phyloP scores from a whole-genome alignment of 2,888 invertebrate species.

The Rhamphomyia laevipes region DNA sequence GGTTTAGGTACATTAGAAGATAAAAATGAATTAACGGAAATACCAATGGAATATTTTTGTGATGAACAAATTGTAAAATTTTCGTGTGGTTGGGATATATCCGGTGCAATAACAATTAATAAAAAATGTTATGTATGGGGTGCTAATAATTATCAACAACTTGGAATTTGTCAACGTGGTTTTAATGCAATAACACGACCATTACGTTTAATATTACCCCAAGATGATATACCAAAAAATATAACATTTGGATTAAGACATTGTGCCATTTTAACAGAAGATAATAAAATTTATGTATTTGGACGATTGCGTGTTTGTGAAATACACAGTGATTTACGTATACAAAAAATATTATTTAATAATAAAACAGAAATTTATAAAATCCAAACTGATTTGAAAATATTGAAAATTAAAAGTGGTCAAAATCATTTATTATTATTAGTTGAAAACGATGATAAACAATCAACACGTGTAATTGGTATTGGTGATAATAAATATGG shows the following conservation, averaged over 20 bases:
- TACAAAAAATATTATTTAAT: conserved; percentile 25
- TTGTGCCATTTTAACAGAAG: conserved; percentile 29
- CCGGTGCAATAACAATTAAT: conserved; percentile 52
- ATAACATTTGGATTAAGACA: conserved; percentile 33
- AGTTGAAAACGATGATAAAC: conserved; percentile 17
- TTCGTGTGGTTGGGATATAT: conserved; percentile 73
- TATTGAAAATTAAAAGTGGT: conserved; percentile 57
- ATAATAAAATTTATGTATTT: conserved; percentile 30
- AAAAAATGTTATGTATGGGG: conserved; percentile 71
- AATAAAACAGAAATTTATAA: conserved; percentile 28
- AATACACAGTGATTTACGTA: conserved; percentile 24
- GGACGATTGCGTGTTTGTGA: conserved; percentile 29
- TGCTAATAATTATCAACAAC: conserved; percentile 64
- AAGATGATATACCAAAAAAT: conserved; percentile 23
- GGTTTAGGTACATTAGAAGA: conserved; percentile 38
- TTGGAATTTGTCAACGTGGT: conserved; percentile 48
- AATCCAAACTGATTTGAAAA: conserved; percentile 37
- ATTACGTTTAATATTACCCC: conserved; percentile 26
- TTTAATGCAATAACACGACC: conserved; percentile 31
- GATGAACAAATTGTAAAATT: conserved; percentile 53
- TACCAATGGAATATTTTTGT: conserved; percentile 43
- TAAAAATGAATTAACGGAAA: conserved; percentile 34
- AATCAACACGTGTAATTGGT: conserved; percentile 43
- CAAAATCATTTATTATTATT: conserved; percentile 54
- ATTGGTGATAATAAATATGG: conserved; percentile 78